Conservation (phyloP, 2,888 invertebrate species). For the Lasioglossum lativentre region DNA sequence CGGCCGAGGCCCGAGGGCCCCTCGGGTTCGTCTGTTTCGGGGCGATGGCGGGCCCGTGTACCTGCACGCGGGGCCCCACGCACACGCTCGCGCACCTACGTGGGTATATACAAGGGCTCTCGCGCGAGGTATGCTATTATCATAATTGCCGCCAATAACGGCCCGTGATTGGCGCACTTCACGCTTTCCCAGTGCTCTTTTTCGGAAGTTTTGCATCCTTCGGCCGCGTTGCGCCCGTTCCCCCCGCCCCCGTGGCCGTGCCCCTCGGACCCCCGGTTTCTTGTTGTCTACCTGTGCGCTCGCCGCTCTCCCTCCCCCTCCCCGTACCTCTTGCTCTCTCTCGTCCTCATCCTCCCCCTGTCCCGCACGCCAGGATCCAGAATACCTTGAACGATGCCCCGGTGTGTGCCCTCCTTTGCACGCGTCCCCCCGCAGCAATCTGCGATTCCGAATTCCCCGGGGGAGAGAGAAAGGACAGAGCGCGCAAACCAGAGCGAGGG, state of each 20-base stretch:
- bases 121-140: constrained; percentile 82
- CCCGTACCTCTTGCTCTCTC: neutral
- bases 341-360: neutral
- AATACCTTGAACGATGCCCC: constrained; percentile 36
- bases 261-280: constrained; percentile 9
- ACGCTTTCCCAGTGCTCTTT: constrained; percentile 79
- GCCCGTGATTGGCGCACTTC: constrained; percentile 82
- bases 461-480: constrained; percentile 39
- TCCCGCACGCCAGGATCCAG: constrained; percentile 3
- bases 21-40: constrained; percentile 49
- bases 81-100: constrained; percentile 39
- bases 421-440: constrained; percentile 51
- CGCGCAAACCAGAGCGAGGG: neutral
- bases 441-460: constrained; percentile 47
- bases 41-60: constrained; percentile 55
- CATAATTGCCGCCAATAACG: constrained; percentile 84
- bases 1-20: constrained; percentile 68
- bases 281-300: constrained; percentile 37
- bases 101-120: constrained; percentile 60
- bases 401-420: constrained; percentile 31
- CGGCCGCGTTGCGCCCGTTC: constrained; percentile 58
- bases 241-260: constrained; percentile 8
- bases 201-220: constrained; percentile 80
- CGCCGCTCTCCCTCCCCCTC: constrained; percentile 14
- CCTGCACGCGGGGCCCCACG: constrained; percentile 34